These are phyloP conservation scores for Melinaea marsaeus DNA, from an alignment of 2,888 invertebrate species.

Conservation along the genomic window DNA sequence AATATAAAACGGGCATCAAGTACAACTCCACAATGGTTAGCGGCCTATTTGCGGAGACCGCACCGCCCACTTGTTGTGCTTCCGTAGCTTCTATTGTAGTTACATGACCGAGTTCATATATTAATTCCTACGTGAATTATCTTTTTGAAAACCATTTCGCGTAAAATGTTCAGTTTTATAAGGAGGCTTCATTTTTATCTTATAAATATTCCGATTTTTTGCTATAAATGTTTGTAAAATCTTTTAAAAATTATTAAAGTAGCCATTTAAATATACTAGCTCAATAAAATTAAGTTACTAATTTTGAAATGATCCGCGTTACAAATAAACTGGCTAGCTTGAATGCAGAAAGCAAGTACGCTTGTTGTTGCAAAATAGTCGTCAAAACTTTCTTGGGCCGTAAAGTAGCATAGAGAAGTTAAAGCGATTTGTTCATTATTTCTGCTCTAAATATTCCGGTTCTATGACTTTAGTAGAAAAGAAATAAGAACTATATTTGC, in stretches of 20 bases:
- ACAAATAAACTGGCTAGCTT: slow-evolving; percentile 17
- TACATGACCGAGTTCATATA: slow-evolving; percentile 58
- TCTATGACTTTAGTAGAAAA: slow-evolving; percentile 24
- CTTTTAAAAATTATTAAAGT: neutral
- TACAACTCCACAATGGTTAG: slow-evolving; percentile 50
- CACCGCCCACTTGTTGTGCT: slow-evolving; percentile 69
- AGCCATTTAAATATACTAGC: neutral
- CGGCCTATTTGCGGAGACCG: slow-evolving; percentile 67
- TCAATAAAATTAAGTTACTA: neutral
- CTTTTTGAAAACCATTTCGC: slow-evolving; percentile 4
- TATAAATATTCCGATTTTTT: neutral
- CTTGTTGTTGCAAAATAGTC: slow-evolving; percentile 26
- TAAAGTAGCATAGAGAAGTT: slow-evolving; percentile 29
- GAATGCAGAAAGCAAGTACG: slow-evolving; percentile 18
- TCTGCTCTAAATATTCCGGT: slow-evolving; percentile 28
- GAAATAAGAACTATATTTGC: slow-evolving; percentile 30
- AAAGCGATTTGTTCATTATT: slow-evolving; percentile 32
- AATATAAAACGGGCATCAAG: slow-evolving; percentile 49
- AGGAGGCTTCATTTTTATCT: neutral
- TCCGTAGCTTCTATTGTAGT: slow-evolving; percentile 57
- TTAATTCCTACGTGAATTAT: slow-evolving; percentile 37
- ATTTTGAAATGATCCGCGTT: slow-evolving; percentile 6
- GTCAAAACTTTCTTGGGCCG: slow-evolving; percentile 30
- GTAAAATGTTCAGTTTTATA: slow-evolving; percentile 1
- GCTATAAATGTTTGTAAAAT: neutral